These are phyloP conservation scores for Sebastes hubbsi DNA, from an alignment of 2,797 vertebrate genomes.

Conservation along the genomic window DNA sequence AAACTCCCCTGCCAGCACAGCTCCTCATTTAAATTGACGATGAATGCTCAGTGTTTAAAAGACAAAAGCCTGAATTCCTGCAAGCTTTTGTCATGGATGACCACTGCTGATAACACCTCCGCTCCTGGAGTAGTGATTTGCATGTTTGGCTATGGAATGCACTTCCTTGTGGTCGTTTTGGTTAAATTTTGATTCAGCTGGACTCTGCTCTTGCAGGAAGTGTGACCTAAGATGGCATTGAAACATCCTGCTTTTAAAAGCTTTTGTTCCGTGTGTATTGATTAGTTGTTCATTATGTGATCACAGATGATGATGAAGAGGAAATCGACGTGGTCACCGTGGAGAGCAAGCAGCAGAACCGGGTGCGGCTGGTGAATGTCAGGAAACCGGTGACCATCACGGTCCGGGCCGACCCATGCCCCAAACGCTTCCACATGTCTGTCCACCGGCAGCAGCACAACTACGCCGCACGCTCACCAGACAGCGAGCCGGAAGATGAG, in stretches of 20 bases:
- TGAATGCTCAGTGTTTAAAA: constrained; percentile 29
- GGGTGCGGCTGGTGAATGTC: constrained; percentile 80
- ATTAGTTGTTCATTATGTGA: constrained; percentile 38
- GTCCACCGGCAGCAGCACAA: constrained; percentile 97
- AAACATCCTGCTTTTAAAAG: not conserved
- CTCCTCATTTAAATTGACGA: constrained; percentile 46
- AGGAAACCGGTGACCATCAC: constrained; percentile 92
- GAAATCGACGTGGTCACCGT: constrained; percentile 96
- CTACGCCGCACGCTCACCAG: constrained; percentile 92
- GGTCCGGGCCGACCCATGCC: constrained; percentile 90
- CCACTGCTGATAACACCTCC: constrained; percentile 27
- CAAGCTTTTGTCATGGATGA: constrained; percentile 18
- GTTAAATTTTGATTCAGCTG: constrained; percentile 8
- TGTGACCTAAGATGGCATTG: not conserved
- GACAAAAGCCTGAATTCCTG: constrained; percentile 53
- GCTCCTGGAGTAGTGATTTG: constrained; percentile 6
- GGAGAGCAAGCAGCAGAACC: constrained; percentile 93
- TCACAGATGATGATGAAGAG: constrained; percentile 84
- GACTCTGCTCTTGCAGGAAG: not conserved
- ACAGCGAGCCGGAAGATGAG: constrained; percentile 75
- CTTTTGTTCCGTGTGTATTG: not conserved
- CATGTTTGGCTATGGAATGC: constrained; percentile 30
- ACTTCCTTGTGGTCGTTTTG: constrained; percentile 33
- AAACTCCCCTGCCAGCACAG: constrained; percentile 28
- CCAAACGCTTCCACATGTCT: constrained; percentile 93